Conservation (phyloP, 2,113 vertebrate species). For the Cheirogaleus medius region DNA sequence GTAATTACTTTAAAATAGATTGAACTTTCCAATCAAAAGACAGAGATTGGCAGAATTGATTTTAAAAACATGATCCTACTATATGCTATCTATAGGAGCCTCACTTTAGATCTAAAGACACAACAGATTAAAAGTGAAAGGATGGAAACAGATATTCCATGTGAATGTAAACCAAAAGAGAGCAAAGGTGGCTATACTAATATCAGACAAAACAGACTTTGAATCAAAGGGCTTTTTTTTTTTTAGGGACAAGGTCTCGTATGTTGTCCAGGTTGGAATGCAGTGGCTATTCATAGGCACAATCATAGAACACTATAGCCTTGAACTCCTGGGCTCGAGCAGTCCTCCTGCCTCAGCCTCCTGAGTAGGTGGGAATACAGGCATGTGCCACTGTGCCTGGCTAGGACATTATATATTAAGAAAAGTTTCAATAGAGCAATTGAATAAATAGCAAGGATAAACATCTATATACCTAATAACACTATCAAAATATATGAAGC, state of each 20-base stretch:
- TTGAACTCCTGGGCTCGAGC: neutral
- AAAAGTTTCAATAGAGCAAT: neutral
- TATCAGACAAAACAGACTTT: neutral
- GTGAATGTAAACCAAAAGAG: neutral
- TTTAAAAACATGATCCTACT: neutral
- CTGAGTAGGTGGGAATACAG: neutral
- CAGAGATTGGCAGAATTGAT: neutral
- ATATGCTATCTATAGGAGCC: neutral
- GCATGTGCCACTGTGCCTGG: neutral
- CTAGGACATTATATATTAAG: neutral
- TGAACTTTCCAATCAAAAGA: neutral
- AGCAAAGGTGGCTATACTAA: neutral
- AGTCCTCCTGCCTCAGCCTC: neutral
- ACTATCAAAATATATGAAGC: neutral
- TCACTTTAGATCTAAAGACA: neutral
- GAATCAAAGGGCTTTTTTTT: too few species aligned
- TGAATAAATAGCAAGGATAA: neutral
- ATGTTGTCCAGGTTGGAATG: neutral
- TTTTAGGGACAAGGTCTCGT: neutral
- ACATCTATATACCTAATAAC: neutral
- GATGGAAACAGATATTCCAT: neutral
- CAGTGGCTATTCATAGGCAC: neutral
- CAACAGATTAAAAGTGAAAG: neutral
- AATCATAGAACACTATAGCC: neutral
- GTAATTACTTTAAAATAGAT: neutral